Evolutionary conservation across 2,888 invertebrate genomes (phyloP).

Genomic region (Apocheima hispidaria): DNA sequence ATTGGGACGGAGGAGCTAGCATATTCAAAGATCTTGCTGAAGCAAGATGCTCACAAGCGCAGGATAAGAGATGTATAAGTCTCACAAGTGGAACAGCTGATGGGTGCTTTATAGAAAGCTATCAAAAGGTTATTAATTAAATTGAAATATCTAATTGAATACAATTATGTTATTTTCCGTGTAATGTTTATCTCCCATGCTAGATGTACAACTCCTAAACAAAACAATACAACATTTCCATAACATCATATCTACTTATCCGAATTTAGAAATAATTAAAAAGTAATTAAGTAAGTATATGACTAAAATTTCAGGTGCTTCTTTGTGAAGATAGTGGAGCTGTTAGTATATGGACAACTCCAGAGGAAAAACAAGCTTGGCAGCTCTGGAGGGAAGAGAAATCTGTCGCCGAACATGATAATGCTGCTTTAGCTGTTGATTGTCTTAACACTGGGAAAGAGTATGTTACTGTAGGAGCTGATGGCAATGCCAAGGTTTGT

Average conservation of each 20-base stretch:
- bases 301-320: too few species aligned
- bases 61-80: conserved; percentile 62
- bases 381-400: conserved; percentile 68
- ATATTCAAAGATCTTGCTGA: conserved; percentile 63
- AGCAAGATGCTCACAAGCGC: conserved; percentile 50
- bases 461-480: conserved; percentile 79
- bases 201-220: too few species aligned
- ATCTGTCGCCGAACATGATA: conserved; percentile 77
- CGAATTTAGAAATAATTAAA: neutral
- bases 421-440: conserved; percentile 67
- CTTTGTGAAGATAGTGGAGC: conserved; percentile 79
- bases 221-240: too few species aligned
- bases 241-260: too few species aligned
- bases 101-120: conserved; percentile 74
- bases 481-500: conserved; percentile 78
- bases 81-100: conserved; percentile 73
- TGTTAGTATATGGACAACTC: conserved; percentile 69
- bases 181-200: too few species aligned
- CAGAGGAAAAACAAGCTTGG: conserved; percentile 61
- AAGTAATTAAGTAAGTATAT: too few species aligned
- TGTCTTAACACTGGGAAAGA: conserved; percentile 65
- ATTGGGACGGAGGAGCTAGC: conserved; percentile 78
- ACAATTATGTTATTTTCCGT: too few species aligned
- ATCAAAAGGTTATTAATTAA: conserved; percentile 61
- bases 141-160: too few species aligned